A percentile compares a stretch with the other conserved stretches of the same genome.
phyloP scores from a whole-genome alignment of 2,797 vertebrate genomes.

The Helostoma temminkii region DNA sequence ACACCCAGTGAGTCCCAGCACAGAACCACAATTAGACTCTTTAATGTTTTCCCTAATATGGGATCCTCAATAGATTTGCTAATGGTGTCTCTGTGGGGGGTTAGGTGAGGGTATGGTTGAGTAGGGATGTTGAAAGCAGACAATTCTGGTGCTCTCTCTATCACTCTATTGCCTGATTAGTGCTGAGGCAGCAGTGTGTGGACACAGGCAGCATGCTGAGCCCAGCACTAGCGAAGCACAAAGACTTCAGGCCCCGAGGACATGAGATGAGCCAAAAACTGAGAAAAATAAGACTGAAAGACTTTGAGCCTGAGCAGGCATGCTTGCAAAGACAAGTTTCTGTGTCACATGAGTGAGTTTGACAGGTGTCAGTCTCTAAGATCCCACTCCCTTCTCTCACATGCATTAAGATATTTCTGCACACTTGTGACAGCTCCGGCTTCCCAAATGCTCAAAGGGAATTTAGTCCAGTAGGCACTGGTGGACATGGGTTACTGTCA shows the following conservation, averaged over 20 bases:
- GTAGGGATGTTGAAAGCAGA: constrained; percentile 78
- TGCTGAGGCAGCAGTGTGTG: constrained; percentile 86
- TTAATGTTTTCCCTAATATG: constrained; percentile 77
- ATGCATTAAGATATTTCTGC: constrained; percentile 47
- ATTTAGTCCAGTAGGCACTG: constrained; percentile 5
- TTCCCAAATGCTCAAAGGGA: constrained; percentile 7
- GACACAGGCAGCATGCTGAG: constrained; percentile 83
- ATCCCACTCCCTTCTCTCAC: constrained; percentile 30
- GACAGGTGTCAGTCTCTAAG: constrained; percentile 74
- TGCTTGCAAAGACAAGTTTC: constrained; percentile 26
- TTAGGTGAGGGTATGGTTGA: constrained; percentile 74
- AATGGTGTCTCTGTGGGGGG: constrained; percentile 70
- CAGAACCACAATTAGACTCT: constrained; percentile 76
- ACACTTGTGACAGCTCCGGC: constrained; percentile 33
- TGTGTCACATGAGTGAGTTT: constrained; percentile 55
- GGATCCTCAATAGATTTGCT: constrained; percentile 73
- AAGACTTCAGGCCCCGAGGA: constrained; percentile 79
- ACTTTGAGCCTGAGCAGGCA: constrained; percentile 38
- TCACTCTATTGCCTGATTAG: constrained; percentile 81
- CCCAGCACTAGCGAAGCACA: constrained; percentile 83
- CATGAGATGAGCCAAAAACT: constrained; percentile 62
- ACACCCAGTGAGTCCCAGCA: constrained; percentile 65
- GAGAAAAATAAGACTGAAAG: constrained; percentile 58
- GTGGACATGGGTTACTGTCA: constrained; percentile 31
- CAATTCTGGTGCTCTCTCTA: constrained; percentile 74